phyloP scores from a whole-genome alignment of 2,113 vertebrate species.

The Mesitornis unicolor region DNA sequence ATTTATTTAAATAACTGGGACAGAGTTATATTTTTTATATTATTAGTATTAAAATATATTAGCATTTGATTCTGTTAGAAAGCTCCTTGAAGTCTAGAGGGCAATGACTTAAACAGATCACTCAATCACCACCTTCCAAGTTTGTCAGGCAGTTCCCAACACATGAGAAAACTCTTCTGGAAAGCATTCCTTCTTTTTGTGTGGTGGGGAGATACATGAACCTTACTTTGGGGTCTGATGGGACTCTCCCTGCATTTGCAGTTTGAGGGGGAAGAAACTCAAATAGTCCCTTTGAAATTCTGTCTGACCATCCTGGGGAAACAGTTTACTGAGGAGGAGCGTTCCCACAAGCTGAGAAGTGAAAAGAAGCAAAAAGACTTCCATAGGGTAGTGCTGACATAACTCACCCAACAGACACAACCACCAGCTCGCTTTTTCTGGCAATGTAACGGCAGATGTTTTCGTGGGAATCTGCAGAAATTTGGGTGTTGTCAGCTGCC shows the following conservation, averaged over 20 bases:
- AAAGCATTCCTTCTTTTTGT: neutral
- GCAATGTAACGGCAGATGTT: constrained; percentile 71
- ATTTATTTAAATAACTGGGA: neutral
- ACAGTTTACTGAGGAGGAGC: neutral
- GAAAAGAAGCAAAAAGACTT: neutral
- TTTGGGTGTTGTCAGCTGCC: rapidly evolving
- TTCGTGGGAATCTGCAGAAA: constrained; percentile 69
- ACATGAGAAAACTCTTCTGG: neutral
- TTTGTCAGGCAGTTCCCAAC: neutral
- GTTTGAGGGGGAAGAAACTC: neutral
- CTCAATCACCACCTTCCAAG: neutral
- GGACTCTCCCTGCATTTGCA: neutral
- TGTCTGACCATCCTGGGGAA: neutral
- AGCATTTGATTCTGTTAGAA: neutral
- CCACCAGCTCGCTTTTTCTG: constrained; percentile 60
- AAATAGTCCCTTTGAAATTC: neutral
- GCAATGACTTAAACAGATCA: neutral
- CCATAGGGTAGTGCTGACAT: rapidly evolving
- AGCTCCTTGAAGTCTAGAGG: neutral
- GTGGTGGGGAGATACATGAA: neutral
- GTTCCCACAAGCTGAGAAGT: neutral
- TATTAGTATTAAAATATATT: neutral
- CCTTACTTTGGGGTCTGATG: neutral
- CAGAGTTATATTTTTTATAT: neutral
- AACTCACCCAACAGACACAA: constrained; percentile 79